Evolutionary conservation across 2,888 invertebrate genomes (phyloP), one percentile per base, ranked within the genome.

Genomic region (Amorpha juglandis): DNA sequence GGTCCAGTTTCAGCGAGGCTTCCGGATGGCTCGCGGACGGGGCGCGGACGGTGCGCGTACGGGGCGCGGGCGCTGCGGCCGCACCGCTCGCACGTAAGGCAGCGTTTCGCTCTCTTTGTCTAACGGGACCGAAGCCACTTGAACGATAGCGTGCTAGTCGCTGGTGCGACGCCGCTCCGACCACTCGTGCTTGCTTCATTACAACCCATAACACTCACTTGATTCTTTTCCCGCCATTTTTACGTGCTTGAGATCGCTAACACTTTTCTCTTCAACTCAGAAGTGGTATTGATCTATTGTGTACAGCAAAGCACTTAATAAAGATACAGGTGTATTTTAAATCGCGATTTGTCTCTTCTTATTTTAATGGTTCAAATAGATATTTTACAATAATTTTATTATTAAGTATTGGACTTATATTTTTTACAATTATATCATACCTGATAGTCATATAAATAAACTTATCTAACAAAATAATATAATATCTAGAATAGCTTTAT

Each of bases 1-100:
- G 93, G 93, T 92, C 93, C 93, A 93, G 93, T 93, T 93, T 93
- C 93, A 93, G 93, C 87, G 85, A 87, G 92, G 91, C 92, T 92
- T 93, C 92, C 92, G 92, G 92, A 92, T 92, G 92, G 91, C 87
- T 88, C 89, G 89, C 82, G 87, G 86, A 87, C 88, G 88, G 89
- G 84, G 88, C 88, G 88, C 86, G 87, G 85, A 82, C 87, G 87
- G 84, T 81, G 75, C 88, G 89, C 82, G 87, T 84, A 86, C 88
- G 88, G 89, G 83, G 88, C 87, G 88, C 86, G 87, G 85, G 82
- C 87, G 87, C 84, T 82, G 75, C 74, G 74, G 76, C 77, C 69
- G 81, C 79, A 83, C 86, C 84, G 79, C 85, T 90, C 90, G 77
- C 87, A 80, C 88, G 70, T 78, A 76, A 76, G 77, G 73, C 70